A percentile compares a stretch with the other conserved stretches of the same genome.
Evolutionary conservation across 53 echinoderm and acorn worm species (phyloP).

Genomic region (Temnopleurus reevesii): DNA sequence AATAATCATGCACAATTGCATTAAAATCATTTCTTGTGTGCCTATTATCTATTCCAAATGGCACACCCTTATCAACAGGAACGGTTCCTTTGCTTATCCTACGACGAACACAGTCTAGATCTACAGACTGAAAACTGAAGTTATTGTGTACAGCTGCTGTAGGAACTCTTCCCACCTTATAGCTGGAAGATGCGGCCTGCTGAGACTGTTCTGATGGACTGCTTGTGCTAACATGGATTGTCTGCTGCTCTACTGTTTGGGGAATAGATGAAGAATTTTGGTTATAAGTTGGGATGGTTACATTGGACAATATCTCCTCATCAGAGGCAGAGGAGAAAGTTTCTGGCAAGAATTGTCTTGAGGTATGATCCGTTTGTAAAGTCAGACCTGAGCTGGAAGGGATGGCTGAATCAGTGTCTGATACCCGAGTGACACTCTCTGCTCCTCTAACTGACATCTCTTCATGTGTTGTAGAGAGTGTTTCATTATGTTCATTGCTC

Average conservation of each 20-base stretch:
- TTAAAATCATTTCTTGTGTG: background rate
- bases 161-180: background rate
- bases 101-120: background rate
- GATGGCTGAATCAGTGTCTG: constrained; percentile 15
- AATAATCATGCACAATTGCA: background rate
- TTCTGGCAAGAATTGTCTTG: constrained; percentile 44
- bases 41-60: constrained; percentile 11
- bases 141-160: background rate
- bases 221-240: background rate
- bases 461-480: background rate
- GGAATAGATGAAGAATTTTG: background rate
- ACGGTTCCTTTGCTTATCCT: background rate
- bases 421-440: background rate
- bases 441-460: background rate
- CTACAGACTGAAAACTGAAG: background rate
- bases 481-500: background rate
- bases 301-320: background rate
- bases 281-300: background rate
- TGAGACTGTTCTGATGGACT: constrained; percentile 3
- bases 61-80: constrained; percentile 8
- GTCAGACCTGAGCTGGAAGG: background rate
- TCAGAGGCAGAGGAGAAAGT: constrained; percentile 44
- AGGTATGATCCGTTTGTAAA: background rate
- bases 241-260: background rate
- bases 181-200: background rate